Base-by-base conservation (phyloP, 2,113 vertebrate genomes). In the Seriola dumerili region DNA sequence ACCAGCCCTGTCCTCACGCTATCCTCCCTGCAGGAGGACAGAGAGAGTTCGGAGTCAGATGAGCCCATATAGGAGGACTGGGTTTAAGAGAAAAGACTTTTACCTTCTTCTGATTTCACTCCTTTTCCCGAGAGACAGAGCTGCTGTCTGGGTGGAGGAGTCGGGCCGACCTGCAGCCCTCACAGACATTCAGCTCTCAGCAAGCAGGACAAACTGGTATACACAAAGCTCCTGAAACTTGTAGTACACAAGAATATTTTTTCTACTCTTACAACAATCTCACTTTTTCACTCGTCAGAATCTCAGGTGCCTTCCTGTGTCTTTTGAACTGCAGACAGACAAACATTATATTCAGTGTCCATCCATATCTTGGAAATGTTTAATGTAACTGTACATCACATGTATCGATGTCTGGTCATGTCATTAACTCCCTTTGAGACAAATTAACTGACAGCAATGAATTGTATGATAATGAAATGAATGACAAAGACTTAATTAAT, bases 11-110 rank as follows among this genome's bases (percentile, higher is more conserved):
- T 92, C 87, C 73, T 94, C 73, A 88, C 89, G 1, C 90, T 94
- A 6, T 89, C 94, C 68, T 91, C 92, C 40, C 92, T 94, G 87
- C 92, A 90, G 75, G 92, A 92, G 87, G 92, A 95, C 48, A 76
- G 88, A 54, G 94, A 94, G 62, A 91, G 93, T 1, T 89, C 93
- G 81, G 93, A 93, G 65, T 95, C 93, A 2, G 92, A 96, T 38
- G 94, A 95, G 74, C 91, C 91, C 11, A 76, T 95, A 48, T 96
- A 95, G 80, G 72, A 68, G 46, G 74, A 65, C 42, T 44, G 50
- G 57, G 12, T 76, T 76, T 64, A 58, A 73, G 72, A 82, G 54
- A 50, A 71, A 64, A 85, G 78, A 85, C 85, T 73, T 80, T 67
- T 74, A 29, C 19, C 36, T 73, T 75, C 32, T 74, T 80, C 66